phyloP scores from a whole-genome alignment of 37 sponge, comb jelly and placozoan species.

The Hormiphora californensis region DNA sequence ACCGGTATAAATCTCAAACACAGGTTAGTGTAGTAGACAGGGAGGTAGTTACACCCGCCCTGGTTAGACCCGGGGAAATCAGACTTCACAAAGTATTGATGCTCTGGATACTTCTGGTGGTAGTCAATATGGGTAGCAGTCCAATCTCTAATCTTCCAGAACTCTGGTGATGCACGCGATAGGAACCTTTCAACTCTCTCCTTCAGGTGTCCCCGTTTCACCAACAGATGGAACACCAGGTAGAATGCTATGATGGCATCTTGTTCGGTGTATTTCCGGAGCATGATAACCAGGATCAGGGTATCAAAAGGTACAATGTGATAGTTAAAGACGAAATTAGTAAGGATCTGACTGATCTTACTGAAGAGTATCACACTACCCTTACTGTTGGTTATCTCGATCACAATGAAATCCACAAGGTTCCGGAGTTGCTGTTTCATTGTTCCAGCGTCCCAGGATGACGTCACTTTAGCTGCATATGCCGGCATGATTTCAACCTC shows the following conservation, averaged over 20 bases:
- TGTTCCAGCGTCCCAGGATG: not conserved
- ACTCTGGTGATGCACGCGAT: not conserved
- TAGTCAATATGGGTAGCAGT: not conserved
- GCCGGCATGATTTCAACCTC: slow-evolving; percentile 6
- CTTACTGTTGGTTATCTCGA: slow-evolving; percentile 18
- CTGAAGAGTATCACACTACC: not conserved
- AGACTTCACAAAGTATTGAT: slow-evolving; percentile 28
- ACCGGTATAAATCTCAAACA: slow-evolving; percentile 21
- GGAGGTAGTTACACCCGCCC: not conserved
- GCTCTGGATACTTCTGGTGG: slow-evolving; percentile 39
- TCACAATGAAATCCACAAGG: slow-evolving; percentile 32
- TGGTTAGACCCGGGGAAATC: not conserved
- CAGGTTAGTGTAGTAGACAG: slow-evolving; percentile 31
- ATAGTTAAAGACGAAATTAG: slow-evolving; percentile 14
- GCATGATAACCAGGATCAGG: not conserved
- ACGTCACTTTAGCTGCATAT: slow-evolving; percentile 8
- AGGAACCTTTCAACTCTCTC: not conserved
- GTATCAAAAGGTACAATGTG: slow-evolving; percentile 47
- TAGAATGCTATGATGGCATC: slow-evolving; percentile 48
- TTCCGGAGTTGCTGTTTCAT: not conserved
- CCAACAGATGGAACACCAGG: slow-evolving; percentile 11
- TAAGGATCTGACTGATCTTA: not conserved
- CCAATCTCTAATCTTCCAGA: slow-evolving; percentile 17
- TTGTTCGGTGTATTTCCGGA: slow-evolving; percentile 33
- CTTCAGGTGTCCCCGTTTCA: not conserved